Percentiles rank a stretch among this genome's conserved stretches.
Conservation (phyloP, 2,888 invertebrate genomes). For the Argyresthia albistria region DNA sequence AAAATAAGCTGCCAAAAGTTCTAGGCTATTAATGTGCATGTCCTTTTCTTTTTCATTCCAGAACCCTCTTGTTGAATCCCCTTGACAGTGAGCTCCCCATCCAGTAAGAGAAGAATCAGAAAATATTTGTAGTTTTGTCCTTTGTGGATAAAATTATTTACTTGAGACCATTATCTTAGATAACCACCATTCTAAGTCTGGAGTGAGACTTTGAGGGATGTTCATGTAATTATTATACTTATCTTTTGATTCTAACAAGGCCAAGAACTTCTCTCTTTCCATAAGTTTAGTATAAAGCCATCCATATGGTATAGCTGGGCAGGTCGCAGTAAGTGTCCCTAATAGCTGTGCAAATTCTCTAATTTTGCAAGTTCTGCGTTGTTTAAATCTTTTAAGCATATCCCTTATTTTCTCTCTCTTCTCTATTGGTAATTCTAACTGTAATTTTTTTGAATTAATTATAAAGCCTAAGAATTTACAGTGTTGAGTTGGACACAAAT, state of each 20-base stretch:
- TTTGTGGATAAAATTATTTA: neutral
- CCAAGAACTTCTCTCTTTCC: neutral
- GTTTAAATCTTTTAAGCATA: neutral
- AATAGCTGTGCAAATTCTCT: neutral
- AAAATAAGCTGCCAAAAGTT: constrained; percentile 5
- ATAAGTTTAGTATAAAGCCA: neutral
- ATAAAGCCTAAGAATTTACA: neutral
- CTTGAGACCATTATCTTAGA: neutral
- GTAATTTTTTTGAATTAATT: neutral
- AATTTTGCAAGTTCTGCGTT: neutral
- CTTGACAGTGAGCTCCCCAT: neutral
- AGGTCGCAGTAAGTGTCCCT: neutral
- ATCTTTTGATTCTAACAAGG: neutral
- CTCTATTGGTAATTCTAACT: neutral
- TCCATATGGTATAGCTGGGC: neutral
- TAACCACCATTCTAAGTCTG: neutral
- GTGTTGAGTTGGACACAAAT: neutral
- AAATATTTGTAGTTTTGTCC: neutral
- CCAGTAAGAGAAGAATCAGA: neutral
- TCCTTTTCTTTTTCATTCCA: constrained; percentile 1
- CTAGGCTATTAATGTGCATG: constrained; percentile 6
- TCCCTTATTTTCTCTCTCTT: neutral
- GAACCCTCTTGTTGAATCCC: constrained; percentile 1
- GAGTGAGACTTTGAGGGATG: neutral
- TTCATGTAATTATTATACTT: neutral